phyloP scores from a whole-genome alignment of 2,888 invertebrate genomes.

The Heterodera filipjevi region DNA sequence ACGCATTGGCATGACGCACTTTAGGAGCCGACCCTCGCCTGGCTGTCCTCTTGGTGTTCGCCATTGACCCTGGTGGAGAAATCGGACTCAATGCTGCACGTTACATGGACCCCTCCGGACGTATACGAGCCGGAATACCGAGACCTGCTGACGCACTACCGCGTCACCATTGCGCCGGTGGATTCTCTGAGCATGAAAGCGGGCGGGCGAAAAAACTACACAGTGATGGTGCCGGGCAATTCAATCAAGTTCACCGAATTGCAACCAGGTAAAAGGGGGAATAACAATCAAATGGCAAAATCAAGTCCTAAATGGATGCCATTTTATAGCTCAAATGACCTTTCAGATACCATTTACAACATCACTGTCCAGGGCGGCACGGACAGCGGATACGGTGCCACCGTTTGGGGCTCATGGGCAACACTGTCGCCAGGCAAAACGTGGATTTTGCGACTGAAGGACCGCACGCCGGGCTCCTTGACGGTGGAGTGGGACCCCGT shows the following conservation, averaged over 20 bases:
- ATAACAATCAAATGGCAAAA: neutral
- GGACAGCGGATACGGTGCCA: constrained; percentile 60
- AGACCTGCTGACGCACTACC: constrained; percentile 64
- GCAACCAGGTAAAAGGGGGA: neutral
- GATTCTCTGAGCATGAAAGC: constrained; percentile 52
- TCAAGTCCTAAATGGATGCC: neutral
- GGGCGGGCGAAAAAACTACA: constrained; percentile 62
- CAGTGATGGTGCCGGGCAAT: constrained; percentile 56
- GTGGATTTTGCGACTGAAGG: constrained; percentile 61
- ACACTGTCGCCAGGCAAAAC: constrained; percentile 62
- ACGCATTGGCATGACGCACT: constrained; percentile 25
- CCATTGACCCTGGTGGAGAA: constrained; percentile 57
- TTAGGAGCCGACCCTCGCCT: constrained; percentile 36
- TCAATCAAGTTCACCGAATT: constrained; percentile 62
- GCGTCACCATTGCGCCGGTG: constrained; percentile 64
- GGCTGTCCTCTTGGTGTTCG: constrained; percentile 44
- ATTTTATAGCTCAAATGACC: too few species aligned
- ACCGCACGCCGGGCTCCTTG: constrained; percentile 63
- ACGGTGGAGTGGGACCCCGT: constrained; percentile 65
- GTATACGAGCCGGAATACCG: constrained; percentile 59
- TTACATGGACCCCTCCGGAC: constrained; percentile 64
- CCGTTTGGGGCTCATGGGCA: constrained; percentile 65
- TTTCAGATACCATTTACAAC: constrained; percentile 64
- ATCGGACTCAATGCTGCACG: constrained; percentile 64
- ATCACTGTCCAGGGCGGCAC: constrained; percentile 66